These are phyloP conservation scores for Lophura nycthemera DNA, from an alignment of 2,113 vertebrate genomes.

Conservation along the genomic window DNA sequence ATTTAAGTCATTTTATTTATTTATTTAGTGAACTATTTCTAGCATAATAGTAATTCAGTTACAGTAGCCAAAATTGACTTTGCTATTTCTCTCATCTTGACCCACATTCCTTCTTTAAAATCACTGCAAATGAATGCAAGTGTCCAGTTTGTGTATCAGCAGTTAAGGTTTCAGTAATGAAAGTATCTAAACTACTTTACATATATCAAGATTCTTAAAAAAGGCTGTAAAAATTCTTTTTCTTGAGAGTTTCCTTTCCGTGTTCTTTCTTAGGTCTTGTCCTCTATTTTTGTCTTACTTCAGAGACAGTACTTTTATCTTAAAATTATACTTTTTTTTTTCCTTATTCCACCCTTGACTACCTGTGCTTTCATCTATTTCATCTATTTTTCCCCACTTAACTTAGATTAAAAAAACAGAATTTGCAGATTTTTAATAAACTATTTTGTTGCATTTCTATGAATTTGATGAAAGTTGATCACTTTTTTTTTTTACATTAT, in stretches of 20 bases:
- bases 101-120: background rate
- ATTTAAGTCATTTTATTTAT: background rate
- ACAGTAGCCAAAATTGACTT: background rate
- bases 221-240: background rate
- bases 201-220: background rate
- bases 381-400: background rate
- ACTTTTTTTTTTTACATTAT: background rate
- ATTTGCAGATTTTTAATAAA: background rate
- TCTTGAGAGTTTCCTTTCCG: background rate
- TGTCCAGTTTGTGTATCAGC: background rate
- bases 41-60: background rate
- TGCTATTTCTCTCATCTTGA: background rate
- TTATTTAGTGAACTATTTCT: background rate
- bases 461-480: background rate
- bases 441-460: background rate
- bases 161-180: background rate
- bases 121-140: background rate
- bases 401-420: background rate
- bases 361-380: background rate
- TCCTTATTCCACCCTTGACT: background rate
- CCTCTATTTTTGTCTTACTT: background rate
- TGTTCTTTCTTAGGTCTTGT: background rate
- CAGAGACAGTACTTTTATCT: background rate
- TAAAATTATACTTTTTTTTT: background rate
- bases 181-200: background rate